Conservation (phyloP, 2,888 invertebrate genomes). For the Linyphia triangularis region DNA sequence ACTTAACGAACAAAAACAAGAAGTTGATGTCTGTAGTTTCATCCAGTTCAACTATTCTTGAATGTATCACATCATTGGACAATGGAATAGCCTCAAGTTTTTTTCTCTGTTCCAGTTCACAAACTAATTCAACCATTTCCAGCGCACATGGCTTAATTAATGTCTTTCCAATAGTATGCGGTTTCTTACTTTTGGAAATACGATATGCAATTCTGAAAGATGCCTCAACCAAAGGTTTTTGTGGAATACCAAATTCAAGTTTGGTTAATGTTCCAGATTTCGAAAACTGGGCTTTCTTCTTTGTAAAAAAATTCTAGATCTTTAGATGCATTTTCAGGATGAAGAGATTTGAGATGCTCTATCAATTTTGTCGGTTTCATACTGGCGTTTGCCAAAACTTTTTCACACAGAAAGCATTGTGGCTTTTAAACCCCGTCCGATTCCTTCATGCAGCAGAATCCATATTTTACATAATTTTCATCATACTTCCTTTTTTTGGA, state of each 20-base stretch:
- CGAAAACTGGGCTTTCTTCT: too few species aligned
- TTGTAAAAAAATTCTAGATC: too few species aligned
- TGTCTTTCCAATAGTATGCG: slow-evolving; percentile 68
- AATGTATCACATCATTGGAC: slow-evolving; percentile 66
- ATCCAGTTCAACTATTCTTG: slow-evolving; percentile 66
- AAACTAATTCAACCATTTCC: slow-evolving; percentile 63
- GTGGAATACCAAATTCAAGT: too few species aligned
- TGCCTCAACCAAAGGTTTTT: too few species aligned
- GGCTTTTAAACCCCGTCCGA: slow-evolving; percentile 61
- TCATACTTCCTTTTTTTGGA: too few species aligned
- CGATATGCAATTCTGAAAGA: slow-evolving; percentile 64
- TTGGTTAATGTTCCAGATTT: too few species aligned
- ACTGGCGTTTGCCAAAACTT: slow-evolving; percentile 64
- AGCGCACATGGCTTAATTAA: slow-evolving; percentile 60
- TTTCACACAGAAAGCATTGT: slow-evolving; percentile 63
- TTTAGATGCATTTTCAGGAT: too few species aligned
- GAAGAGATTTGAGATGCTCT: slow-evolving; percentile 55
- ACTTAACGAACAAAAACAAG: too few species aligned
- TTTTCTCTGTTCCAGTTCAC: slow-evolving; percentile 65
- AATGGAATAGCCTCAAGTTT: slow-evolving; percentile 71
- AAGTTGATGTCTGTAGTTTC: too few species aligned
- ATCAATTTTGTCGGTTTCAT: slow-evolving; percentile 71
- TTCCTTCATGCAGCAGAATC: too few species aligned
- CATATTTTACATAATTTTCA: too few species aligned
- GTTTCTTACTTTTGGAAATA: slow-evolving; percentile 67